Conservation (phyloP, 35 echinoderm and acorn worm species). For the Amphiura filiformis region DNA sequence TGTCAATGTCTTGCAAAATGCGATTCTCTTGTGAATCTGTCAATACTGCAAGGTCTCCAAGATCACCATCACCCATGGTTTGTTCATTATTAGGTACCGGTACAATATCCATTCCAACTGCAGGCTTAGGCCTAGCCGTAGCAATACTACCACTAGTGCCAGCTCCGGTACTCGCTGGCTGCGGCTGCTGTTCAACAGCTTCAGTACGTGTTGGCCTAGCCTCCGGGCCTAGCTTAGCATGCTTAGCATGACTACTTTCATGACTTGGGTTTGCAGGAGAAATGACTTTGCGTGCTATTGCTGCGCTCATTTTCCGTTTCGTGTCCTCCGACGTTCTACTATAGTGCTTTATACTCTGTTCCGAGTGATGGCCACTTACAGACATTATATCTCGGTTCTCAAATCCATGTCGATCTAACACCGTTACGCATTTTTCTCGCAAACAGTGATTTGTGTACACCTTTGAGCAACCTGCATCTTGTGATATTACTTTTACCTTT, state of each 20-base stretch:
- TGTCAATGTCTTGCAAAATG: neutral
- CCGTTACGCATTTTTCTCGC: constrained; percentile 14
- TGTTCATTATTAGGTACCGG: neutral
- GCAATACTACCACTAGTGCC: no score
- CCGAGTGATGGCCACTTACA: constrained; percentile 4
- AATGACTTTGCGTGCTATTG: neutral
- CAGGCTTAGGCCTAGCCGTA: no score
- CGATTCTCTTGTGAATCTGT: neutral
- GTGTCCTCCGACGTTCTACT: constrained; percentile 11
- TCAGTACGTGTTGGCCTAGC: no score
- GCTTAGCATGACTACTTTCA: no score
- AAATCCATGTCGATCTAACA: constrained; percentile 16
- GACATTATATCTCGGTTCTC: constrained; percentile 40
- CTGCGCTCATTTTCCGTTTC: constrained; percentile 5
- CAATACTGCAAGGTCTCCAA: neutral
- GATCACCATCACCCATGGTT: neutral
- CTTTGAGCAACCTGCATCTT: neutral
- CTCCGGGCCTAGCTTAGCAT: no score
- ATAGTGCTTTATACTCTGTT: constrained; percentile 23
- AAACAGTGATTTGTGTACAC: constrained; percentile 36
- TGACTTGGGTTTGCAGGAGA: neutral
- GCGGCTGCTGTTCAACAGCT: no score
- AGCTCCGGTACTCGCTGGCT: no score
- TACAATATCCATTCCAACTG: neutral
- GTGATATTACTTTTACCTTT: constrained; percentile 20